Evolutionary conservation across 2,888 invertebrate genomes (phyloP), one percentile per base, ranked within the genome.

Genomic region (Ophion ellenae): DNA sequence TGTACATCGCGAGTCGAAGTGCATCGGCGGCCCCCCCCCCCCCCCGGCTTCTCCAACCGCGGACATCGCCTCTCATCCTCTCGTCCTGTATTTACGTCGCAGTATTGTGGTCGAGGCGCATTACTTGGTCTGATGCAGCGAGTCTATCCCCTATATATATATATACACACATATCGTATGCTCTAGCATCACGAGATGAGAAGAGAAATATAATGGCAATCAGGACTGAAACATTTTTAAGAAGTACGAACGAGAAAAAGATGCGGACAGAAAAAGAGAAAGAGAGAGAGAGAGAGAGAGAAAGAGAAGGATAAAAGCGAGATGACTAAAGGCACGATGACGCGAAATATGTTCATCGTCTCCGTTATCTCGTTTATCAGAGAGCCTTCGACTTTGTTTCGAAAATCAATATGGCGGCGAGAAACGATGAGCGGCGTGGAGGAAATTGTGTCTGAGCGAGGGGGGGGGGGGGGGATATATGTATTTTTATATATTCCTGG

Each of bases 361-460:
- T 67, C 45, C 45, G 63, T 75, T 81, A 85, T 85, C 85, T 81
- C 78, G 40, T 78, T 82, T 79, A 85, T 85, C 81, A 11, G 57
- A 61, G 64, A 83, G 83, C 81, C 88, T 84, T 79, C 79, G 85
- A 86, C 83, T 82, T 85, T 88, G 84, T 88, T 75, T 81, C 45
- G 76, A 75, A 69, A 75, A 75, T 47, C 66, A 79, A 79, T 70
- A 71, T 70, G 40, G 59, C n/a, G 24, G 70, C 64, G 36, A 74
- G 40, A 81, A 71, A 57, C 5, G 47, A 24, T 74, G 77, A 28
- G 32, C 45, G 64, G 66, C 20, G 74, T 85, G 73, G 74, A 32
- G 59, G 47, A 47, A 10, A 10, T 14, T 47, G 11, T 47, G 47
- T 47, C 47, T 47, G 11, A 4, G 47, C 2, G 47, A 14, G 3